Conservation (phyloP, 1,140 invertebrate genomes). For the Drosophila parabipectinata region DNA sequence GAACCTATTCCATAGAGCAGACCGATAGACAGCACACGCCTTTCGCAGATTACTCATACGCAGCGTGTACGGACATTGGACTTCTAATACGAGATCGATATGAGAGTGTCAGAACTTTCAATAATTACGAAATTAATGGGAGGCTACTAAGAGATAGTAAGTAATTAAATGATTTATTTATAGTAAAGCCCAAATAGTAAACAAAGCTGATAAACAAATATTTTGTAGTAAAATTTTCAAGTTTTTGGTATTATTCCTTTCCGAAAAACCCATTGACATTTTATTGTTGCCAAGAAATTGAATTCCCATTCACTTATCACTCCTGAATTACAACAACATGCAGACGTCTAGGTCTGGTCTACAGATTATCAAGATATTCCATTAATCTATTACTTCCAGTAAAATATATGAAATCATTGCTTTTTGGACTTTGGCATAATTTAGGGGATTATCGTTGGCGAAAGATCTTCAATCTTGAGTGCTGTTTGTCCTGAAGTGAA, state of each 20-base stretch:
- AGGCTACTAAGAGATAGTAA: conserved; percentile 10
- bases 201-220: conserved; percentile 5
- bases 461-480: background rate
- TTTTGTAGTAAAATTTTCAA: background rate
- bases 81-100: conserved; percentile 21
- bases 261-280: conserved; percentile 10
- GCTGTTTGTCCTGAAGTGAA: too few species aligned
- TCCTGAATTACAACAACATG: conserved; percentile 23
- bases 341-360: conserved; percentile 52
- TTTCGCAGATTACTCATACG: conserved; percentile 63
- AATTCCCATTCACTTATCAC: conserved; percentile 17
- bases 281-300: conserved; percentile 23
- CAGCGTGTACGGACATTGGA: conserved; percentile 48
- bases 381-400: conserved; percentile 27
- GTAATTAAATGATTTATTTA: background rate
- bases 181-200: background rate
- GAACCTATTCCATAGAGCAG: too few species aligned
- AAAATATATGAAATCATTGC: background rate
- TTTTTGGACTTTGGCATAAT: conserved; percentile 27
- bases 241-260: background rate
- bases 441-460: background rate
- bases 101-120: conserved; percentile 34
- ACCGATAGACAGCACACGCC: conserved; percentile 19
- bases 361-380: conserved; percentile 25
- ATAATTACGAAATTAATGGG: conserved; percentile 18